phyloP scores from a whole-genome alignment of 2,888 invertebrate species.

The Lithodes maja region DNA sequence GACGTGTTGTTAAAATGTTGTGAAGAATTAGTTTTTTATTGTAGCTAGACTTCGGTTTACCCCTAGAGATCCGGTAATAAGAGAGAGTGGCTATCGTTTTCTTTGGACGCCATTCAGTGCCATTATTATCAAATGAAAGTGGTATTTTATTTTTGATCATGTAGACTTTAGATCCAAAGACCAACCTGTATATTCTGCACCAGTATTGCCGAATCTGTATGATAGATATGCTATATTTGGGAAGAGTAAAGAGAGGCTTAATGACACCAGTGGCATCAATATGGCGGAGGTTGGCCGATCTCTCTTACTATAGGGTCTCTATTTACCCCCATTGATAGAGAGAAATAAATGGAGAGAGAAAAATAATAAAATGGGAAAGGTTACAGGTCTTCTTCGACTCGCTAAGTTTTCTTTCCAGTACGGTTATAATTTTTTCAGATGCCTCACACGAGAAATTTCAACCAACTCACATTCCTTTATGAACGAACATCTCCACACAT shows the following conservation, averaged over 20 bases:
- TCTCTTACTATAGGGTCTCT: neutral
- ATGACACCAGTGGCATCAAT: too few relatives aligned
- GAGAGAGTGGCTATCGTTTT: too few relatives aligned
- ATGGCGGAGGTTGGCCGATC: too few relatives aligned
- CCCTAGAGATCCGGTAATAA: neutral
- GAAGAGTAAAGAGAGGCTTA: too few relatives aligned
- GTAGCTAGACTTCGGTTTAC: conserved; percentile 46
- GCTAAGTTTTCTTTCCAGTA: neutral
- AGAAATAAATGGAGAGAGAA: neutral
- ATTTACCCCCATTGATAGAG: neutral
- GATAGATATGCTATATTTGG: too few relatives aligned
- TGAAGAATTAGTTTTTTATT: conserved; percentile 63
- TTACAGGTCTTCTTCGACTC: neutral
- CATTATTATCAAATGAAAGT: too few relatives aligned
- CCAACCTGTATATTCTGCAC: too few relatives aligned
- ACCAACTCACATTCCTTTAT: conserved; percentile 51
- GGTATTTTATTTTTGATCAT: too few relatives aligned
- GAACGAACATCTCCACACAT: conserved; percentile 56
- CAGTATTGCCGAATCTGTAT: too few relatives aligned
- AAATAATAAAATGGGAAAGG: conserved; percentile 4
- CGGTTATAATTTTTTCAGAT: neutral
- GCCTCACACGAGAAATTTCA: conserved; percentile 1
- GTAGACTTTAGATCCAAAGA: too few relatives aligned
- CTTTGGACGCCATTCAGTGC: too few relatives aligned
- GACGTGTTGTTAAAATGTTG: conserved; percentile 65